Percentiles rank a stretch among this genome's conserved stretches.
These are phyloP conservation scores for Pelodiscus sinensis DNA, from an alignment of 2,113 vertebrate species.

Conservation along the genomic window DNA sequence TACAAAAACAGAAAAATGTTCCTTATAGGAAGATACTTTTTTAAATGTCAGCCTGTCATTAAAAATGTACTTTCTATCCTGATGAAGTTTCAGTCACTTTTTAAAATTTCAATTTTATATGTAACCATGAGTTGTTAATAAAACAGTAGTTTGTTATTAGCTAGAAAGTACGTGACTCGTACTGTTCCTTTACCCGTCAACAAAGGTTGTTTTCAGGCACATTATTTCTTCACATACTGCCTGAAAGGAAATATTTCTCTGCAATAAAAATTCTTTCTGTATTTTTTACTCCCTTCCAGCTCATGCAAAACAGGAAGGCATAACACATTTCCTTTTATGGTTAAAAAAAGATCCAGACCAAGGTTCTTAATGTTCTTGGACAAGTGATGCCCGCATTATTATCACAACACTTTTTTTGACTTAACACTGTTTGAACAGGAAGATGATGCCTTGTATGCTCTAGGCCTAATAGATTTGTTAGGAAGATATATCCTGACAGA, in stretches of 20 bases:
- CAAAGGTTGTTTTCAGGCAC: slow-evolving; percentile 61
- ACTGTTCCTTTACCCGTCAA: slow-evolving; percentile 19
- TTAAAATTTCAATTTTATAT: not conserved
- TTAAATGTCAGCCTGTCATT: not conserved
- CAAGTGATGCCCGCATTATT: slow-evolving; percentile 66
- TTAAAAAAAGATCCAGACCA: slow-evolving; percentile 75
- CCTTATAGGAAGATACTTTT: not conserved
- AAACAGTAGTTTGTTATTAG: not conserved
- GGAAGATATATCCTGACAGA: slow-evolving; percentile 65
- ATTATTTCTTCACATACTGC: slow-evolving; percentile 73
- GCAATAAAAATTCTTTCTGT: slow-evolving; percentile 81
- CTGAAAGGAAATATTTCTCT: slow-evolving; percentile 77
- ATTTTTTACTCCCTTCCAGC: slow-evolving; percentile 75
- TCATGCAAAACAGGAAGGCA: slow-evolving; percentile 80
- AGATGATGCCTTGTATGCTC: slow-evolving; percentile 56
- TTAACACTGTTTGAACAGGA: slow-evolving; percentile 69
- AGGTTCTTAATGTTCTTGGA: slow-evolving; percentile 78
- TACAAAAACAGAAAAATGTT: accelerated
- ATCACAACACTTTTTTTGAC: slow-evolving; percentile 69
- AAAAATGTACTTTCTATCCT: not conserved
- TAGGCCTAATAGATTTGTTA: slow-evolving; percentile 61
- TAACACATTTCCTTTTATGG: slow-evolving; percentile 80
- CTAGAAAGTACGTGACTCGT: not conserved
- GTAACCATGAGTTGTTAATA: not conserved
- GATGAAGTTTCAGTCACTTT: not conserved